Evolutionary conservation across 2,888 invertebrate genomes (phyloP), one percentile per base, ranked within the genome.

Genomic region (Meiosimyza decipiens): DNA sequence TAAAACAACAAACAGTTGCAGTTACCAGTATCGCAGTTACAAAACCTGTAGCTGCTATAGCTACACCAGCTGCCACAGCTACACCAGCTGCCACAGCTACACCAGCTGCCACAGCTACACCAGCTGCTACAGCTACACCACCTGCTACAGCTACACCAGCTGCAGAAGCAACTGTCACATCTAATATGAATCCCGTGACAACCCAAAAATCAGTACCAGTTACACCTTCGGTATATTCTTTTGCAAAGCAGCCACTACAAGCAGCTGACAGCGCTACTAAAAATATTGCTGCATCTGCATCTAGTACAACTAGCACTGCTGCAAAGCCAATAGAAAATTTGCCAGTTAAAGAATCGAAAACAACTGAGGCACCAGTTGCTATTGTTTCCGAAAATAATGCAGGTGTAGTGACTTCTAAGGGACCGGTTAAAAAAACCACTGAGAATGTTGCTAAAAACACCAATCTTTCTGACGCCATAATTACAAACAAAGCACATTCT

Each of bases 1-100:
- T 80, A 69, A 65, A 69, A 51, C 64, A 66, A 68, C 76, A 64
- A 49, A 71, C 64, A 63, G 40, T 65, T 54, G 54, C 54, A 59
- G 49, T 11, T 13, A 62, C 71, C 54, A 67, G 28, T 47, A 50
- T 16, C 6, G 16, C 62, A 67, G 1, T 57, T 7, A 11, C 68
- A 15, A 77, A 75, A 70, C 11, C 47, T 57, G 33, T 62, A 28
- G 49, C n/a, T 16, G 6, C 55, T 18, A 74, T 73, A 59, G 75
- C 9, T 40, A 40, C 67, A 33, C 33, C 69, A 33, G 18, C 57
- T 28, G 54, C 65, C 55, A 74, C 74, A 59, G 75, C 9, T 40
- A 40, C 67, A 33, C 33, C 69, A 33, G 18, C 57, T 28, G 54
- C 65, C 55, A 74, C 74, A 59, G 75, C 9, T 40, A 40, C 67